These are phyloP conservation scores for Plectus sambesii DNA, from an alignment of 1,140 invertebrate genomes.

Conservation along the genomic window DNA sequence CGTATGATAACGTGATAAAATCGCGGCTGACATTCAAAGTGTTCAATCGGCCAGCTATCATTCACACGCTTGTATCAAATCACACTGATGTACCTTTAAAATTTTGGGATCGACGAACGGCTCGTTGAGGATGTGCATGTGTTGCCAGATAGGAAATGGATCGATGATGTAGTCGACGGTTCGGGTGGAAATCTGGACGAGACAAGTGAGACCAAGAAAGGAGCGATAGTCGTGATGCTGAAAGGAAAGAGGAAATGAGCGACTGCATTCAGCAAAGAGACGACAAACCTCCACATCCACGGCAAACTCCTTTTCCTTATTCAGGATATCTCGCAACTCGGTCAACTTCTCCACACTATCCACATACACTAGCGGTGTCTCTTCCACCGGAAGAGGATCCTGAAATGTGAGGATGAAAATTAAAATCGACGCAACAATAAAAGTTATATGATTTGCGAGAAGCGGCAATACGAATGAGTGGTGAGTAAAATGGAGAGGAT, in stretches of 20 bases:
- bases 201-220: constrained; percentile 64
- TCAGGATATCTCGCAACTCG: constrained; percentile 58
- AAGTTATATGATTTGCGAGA: no score
- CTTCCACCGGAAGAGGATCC: no score
- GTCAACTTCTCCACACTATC: constrained; percentile 58
- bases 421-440: no score
- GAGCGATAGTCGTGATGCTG: constrained; percentile 11
- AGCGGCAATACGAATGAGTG: no score
- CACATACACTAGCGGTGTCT: constrained; percentile 60
- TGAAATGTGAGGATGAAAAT: no score
- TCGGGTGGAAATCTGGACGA: constrained; percentile 80
- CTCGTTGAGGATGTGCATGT: constrained; percentile 70
- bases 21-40: no score
- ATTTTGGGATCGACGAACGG: constrained; percentile 76
- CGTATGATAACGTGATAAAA: no score
- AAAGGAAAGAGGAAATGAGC: neutral
- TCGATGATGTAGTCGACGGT: constrained; percentile 79
- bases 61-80: no score
- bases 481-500: constrained; percentile 46
- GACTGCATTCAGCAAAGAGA: neutral
- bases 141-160: constrained; percentile 63
- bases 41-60: no score
- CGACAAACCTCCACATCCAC: constrained; percentile 65
- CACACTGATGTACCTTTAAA: constrained; percentile 55
- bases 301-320: constrained; percentile 60